Percentiles rank a stretch among this genome's conserved stretches.
phyloP scores from a whole-genome alignment of 2,888 invertebrate species.

The Drosophila incognita region DNA sequence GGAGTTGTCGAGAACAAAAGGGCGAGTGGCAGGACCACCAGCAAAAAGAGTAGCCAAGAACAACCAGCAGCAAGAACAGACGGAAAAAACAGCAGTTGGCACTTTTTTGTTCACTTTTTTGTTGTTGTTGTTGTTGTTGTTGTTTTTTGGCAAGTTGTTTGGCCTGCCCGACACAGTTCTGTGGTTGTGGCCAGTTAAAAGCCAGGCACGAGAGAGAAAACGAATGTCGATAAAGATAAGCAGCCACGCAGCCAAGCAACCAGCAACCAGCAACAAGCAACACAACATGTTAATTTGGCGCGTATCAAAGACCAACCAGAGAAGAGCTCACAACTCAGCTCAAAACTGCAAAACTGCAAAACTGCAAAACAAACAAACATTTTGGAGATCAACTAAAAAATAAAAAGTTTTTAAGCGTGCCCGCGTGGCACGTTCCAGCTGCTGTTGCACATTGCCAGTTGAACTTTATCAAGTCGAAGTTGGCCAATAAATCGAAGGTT shows the following conservation, averaged over 20 bases:
- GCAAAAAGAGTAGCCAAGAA: conserved; percentile 48
- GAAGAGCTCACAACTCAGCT: not conserved
- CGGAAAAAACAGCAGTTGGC: conserved; percentile 65
- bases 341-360: not conserved
- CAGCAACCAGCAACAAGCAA: conserved; percentile 17
- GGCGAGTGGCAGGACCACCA: conserved; percentile 69
- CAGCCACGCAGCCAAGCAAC: conserved; percentile 16
- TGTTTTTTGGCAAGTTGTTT: conserved; percentile 45
- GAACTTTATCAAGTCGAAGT: not conserved
- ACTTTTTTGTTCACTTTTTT: conserved; percentile 47
- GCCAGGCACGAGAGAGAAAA: conserved; percentile 31
- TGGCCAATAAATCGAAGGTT: not conserved
- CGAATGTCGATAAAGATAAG: conserved; percentile 67
- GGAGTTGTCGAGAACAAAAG: conserved; percentile 62
- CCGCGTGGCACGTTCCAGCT: conserved; percentile 38
- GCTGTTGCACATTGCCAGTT: conserved; percentile 11
- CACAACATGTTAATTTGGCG: conserved; percentile 60
- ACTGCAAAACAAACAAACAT: conserved; percentile 6
- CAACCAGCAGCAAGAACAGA: conserved; percentile 39
- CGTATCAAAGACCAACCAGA: conserved; percentile 35
- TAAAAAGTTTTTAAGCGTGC: conserved; percentile 15
- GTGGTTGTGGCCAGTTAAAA: conserved; percentile 50
- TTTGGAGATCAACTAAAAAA: not conserved
- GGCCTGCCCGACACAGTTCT: conserved; percentile 34
- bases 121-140: not conserved